These are phyloP conservation scores for Hoplias malabaricus DNA, from an alignment of 2,113 vertebrate genomes.

Conservation along the genomic window DNA sequence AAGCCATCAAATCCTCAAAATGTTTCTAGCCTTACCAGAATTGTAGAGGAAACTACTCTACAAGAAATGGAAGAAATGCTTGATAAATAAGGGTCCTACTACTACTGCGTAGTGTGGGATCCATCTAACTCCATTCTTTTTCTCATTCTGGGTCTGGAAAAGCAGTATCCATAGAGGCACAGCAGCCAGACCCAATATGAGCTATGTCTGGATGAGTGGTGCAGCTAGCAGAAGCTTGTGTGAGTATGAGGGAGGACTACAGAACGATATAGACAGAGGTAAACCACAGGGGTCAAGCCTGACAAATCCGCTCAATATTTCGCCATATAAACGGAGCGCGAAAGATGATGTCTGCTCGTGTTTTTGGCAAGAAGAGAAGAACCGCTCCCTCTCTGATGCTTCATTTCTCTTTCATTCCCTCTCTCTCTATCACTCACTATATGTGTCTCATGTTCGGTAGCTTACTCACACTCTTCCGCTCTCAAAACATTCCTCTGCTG, in stretches of 20 bases:
- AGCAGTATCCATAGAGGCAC: not conserved
- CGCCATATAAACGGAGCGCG: constrained; percentile 14
- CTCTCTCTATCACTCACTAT: not conserved
- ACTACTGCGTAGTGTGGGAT: constrained; percentile 19
- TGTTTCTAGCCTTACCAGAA: too few relatives aligned
- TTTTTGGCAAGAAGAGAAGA: constrained; percentile 12
- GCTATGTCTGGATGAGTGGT: not conserved
- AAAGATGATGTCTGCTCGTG: constrained; percentile 25
- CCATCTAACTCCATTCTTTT: not conserved
- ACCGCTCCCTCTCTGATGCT: constrained; percentile 1
- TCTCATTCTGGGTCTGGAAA: not conserved
- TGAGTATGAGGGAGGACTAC: not conserved
- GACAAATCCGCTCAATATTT: constrained; percentile 49
- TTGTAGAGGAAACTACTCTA: too few relatives aligned
- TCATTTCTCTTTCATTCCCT: constrained; percentile 6
- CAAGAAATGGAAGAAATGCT: too few relatives aligned
- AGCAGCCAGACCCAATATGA: not conserved
- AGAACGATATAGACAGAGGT: constrained; percentile 30
- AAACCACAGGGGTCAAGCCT: constrained; percentile 42
- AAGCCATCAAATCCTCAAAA: too few relatives aligned
- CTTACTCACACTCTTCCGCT: constrained; percentile 1
- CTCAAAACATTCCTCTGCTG: constrained; percentile 10
- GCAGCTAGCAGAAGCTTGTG: not conserved
- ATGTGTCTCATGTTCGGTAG: not conserved
- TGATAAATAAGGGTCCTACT: too few relatives aligned